Percentiles rank a stretch among this genome's conserved stretches.
phyloP scores from a whole-genome alignment of 2,888 invertebrate genomes.

The Cerastis rubricosa region DNA sequence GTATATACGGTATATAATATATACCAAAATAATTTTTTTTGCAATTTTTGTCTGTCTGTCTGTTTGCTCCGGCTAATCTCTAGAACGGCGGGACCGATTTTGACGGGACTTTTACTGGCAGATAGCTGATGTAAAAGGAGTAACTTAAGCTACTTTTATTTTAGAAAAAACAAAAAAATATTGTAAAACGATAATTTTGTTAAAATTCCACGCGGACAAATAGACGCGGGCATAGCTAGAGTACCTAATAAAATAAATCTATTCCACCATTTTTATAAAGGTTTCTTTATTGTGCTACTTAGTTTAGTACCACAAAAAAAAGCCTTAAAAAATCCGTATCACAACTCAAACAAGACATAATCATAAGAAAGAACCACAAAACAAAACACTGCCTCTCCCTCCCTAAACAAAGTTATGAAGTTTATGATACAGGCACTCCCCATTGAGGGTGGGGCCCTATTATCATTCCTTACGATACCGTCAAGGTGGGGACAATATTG shows the following conservation, averaged over 20 bases:
- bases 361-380: background rate
- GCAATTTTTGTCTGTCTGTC: too few relatives aligned
- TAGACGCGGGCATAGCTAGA: too few relatives aligned
- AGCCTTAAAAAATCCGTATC: background rate
- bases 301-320: background rate
- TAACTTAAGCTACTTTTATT: too few relatives aligned
- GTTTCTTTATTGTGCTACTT: background rate
- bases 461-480: conserved; percentile 34
- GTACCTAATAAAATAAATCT: background rate
- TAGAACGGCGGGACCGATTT: too few relatives aligned
- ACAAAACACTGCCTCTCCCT: conserved; percentile 13
- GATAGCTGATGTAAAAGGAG: too few relatives aligned
- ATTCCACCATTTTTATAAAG: background rate
- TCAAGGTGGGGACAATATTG: conserved; percentile 29
- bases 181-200: too few relatives aligned
- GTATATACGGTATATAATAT: too few relatives aligned
- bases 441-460: conserved; percentile 28
- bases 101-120: too few relatives aligned
- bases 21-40: too few relatives aligned
- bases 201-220: too few relatives aligned
- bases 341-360: conserved; percentile 10
- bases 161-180: too few relatives aligned
- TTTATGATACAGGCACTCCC: conserved; percentile 39
- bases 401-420: conserved; percentile 43
- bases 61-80: too few relatives aligned